Conservation (phyloP, 2,797 vertebrate genomes). For the Micromesistius poutassou region DNA sequence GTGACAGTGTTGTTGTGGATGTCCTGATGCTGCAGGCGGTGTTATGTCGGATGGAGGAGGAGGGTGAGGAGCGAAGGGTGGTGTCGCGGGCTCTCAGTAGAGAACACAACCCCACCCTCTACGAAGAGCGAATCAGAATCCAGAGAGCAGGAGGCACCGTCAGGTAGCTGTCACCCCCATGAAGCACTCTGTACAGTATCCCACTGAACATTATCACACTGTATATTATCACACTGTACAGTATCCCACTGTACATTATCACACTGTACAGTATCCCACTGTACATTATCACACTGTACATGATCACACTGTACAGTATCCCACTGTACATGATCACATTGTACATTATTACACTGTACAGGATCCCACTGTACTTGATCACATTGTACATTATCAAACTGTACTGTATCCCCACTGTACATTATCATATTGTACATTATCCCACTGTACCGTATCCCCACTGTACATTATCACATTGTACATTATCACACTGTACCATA, state of each 20-base stretch:
- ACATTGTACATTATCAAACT: background rate
- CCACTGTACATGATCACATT: too few relatives aligned
- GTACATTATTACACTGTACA: background rate
- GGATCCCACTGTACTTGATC: too few relatives aligned
- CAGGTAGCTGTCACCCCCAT: constrained; percentile 69
- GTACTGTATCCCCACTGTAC: background rate
- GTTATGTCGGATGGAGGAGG: constrained; percentile 83
- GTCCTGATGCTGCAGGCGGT: constrained; percentile 75
- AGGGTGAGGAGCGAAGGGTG: constrained; percentile 67
- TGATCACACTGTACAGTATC: too few relatives aligned
- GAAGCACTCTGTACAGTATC: background rate
- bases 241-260: too few relatives aligned
- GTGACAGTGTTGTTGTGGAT: background rate
- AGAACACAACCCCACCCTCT: constrained; percentile 94
- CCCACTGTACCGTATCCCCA: too few relatives aligned
- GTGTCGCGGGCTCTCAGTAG: constrained; percentile 86
- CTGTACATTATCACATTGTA: background rate
- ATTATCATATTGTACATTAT: background rate
- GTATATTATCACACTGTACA: background rate
- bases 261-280: too few relatives aligned
- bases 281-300: too few relatives aligned
- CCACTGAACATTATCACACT: background rate
- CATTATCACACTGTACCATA: background rate
- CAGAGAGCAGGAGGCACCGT: constrained; percentile 93
- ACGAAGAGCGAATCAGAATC: constrained; percentile 95